These are phyloP conservation scores for Rousettus leschenaultii DNA, from an alignment of 2,113 vertebrate species.

Conservation along the genomic window DNA sequence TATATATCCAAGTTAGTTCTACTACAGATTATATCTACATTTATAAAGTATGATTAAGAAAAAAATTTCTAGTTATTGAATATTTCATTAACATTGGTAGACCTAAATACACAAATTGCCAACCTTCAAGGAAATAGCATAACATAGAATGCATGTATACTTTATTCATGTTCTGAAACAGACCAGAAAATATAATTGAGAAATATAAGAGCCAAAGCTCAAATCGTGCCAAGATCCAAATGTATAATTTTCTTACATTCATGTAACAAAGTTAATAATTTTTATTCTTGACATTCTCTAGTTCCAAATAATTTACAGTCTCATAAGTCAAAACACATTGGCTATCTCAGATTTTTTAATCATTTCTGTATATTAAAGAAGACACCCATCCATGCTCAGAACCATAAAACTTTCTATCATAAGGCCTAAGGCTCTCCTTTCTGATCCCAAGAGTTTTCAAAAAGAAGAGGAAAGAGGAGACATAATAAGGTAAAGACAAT, in stretches of 20 bases:
- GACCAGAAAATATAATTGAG: not conserved
- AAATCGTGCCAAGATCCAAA: not conserved
- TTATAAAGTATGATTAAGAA: not conserved
- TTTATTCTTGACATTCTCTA: not conserved
- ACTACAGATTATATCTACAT: not conserved
- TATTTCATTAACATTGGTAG: not conserved
- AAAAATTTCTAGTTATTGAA: not conserved
- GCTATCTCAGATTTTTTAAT: not conserved
- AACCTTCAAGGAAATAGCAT: not conserved
- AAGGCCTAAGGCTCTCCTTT: not conserved
- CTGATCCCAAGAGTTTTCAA: not conserved
- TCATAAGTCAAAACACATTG: not conserved
- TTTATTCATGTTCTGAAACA: not conserved
- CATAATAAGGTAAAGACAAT: fast-evolving
- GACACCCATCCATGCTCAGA: not conserved
- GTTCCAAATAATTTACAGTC: not conserved
- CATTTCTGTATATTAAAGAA: not conserved
- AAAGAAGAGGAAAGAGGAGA: not conserved
- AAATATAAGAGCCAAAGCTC: not conserved
- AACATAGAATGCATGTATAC: not conserved
- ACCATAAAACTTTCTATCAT: not conserved
- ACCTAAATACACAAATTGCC: not conserved
- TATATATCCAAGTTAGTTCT: not conserved
- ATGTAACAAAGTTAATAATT: not conserved
- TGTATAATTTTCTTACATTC: not conserved